Evolutionary conservation across 2,797 vertebrate species (phyloP).

Genomic region (Amniataba percoides): DNA sequence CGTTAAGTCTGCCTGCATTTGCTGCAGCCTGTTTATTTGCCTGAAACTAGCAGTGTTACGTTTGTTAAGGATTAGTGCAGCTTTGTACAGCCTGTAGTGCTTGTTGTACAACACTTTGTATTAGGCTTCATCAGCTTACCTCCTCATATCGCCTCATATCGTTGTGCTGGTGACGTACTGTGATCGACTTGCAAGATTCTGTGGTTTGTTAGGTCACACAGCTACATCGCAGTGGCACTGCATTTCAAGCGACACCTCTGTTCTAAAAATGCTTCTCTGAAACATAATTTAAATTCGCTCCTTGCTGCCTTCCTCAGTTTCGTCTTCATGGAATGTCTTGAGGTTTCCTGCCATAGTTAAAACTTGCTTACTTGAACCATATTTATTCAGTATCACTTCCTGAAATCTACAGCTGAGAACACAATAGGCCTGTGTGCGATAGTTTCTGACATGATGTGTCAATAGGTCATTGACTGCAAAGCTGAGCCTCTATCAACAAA

Average conservation of each 20-base stretch:
- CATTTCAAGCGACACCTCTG: constrained; percentile 3
- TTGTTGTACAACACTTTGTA: constrained; percentile 57
- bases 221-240: not conserved
- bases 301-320: constrained; percentile 31
- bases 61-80: constrained; percentile 68
- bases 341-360: constrained; percentile 16
- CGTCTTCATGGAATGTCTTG: constrained; percentile 14
- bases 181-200: constrained; percentile 12
- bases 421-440: not conserved
- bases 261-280: constrained; percentile 8
- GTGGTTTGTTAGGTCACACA: not conserved
- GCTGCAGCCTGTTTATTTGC: constrained; percentile 62
- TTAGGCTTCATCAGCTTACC: constrained; percentile 45
- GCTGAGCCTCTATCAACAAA: constrained; percentile 18
- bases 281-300: not conserved
- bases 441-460: not conserved
- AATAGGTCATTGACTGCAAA: not conserved
- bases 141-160: constrained; percentile 11
- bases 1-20: constrained; percentile 52
- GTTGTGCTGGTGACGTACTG: constrained; percentile 13
- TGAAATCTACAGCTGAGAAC: constrained; percentile 6
- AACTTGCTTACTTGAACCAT: constrained; percentile 7
- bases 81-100: constrained; percentile 47
- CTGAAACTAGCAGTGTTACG: constrained; percentile 59
- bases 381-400: constrained; percentile 59